Percentiles rank a stretch among this genome's conserved stretches.
Evolutionary conservation across 2,113 vertebrate species (phyloP).

Genomic region (Pteropus alecto): DNA sequence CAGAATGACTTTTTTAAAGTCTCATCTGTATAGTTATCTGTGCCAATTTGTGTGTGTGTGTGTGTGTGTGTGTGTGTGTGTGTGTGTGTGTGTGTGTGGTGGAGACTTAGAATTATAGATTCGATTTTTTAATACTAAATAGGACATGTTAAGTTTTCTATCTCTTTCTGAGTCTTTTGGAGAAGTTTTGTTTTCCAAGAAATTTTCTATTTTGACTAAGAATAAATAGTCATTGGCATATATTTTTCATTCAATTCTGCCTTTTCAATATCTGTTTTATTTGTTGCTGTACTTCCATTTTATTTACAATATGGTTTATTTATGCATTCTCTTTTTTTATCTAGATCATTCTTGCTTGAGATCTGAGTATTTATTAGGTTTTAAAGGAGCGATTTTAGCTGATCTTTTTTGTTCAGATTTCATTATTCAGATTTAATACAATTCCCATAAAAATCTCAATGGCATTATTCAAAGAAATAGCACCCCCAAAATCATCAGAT

Average conservation of each 20-base stretch:
- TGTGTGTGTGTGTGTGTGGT: not conserved
- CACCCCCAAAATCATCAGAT: no score
- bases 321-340: not conserved
- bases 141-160: not conserved
- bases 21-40: not conserved
- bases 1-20: not conserved
- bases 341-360: not conserved
- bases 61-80: not conserved
- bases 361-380: not conserved
- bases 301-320: not conserved
- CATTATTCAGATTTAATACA: no score
- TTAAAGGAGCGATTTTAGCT: not conserved
- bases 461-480: no score
- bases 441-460: no score
- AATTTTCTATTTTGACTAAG: not conserved
- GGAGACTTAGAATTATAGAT: not conserved
- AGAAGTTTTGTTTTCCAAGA: not conserved
- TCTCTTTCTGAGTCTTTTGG: not conserved
- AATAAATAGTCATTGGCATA: not conserved
- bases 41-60: not conserved
- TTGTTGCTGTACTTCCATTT: not conserved
- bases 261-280: not conserved
- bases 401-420: not conserved
- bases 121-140: not conserved
- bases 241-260: not conserved